These are phyloP conservation scores for Brachionus calyciflorus DNA, from an alignment of 1,140 invertebrate genomes.

Conservation along the genomic window DNA sequence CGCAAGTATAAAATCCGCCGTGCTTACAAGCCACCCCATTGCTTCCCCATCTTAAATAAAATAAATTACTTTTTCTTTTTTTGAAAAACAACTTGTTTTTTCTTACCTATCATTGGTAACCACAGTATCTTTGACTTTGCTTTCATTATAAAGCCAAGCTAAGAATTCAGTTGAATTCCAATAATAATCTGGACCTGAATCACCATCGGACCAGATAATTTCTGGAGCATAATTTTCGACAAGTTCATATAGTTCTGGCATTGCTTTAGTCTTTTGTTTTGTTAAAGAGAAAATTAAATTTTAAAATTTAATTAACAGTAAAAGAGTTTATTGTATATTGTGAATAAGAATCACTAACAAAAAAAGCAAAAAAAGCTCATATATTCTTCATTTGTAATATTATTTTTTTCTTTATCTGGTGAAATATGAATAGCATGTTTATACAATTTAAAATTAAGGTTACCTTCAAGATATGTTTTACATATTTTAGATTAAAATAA, in stretches of 20 bases:
- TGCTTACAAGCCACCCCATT: conserved; percentile 73
- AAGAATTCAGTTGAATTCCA: conserved; percentile 68
- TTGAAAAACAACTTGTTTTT: neutral
- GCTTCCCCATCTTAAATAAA: conserved; percentile 68
- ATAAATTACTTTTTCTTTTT: neutral
- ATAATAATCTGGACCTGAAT: conserved; percentile 66
- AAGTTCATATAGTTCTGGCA: conserved; percentile 64
- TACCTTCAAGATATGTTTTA: no score
- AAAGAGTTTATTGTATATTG: no score
- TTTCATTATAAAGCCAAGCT: conserved; percentile 88
- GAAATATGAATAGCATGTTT: no score
- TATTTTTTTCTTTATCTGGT: no score
- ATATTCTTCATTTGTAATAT: no score
- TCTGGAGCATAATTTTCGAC: conserved; percentile 77
- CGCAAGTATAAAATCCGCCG: conserved; percentile 77
- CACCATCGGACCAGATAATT: conserved; percentile 87
- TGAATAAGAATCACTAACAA: no score
- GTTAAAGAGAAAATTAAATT: neutral
- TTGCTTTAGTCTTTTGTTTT: conserved; percentile 24
- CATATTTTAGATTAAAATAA: no score
- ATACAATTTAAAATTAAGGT: no score
- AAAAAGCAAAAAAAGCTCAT: no score
- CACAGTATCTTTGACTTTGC: conserved; percentile 79
- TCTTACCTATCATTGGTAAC: conserved; percentile 74
- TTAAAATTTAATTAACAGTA: neutral